Evolutionary conservation across 2,888 invertebrate species (phyloP).

Genomic region (Hemistola chrysoprasaria): DNA sequence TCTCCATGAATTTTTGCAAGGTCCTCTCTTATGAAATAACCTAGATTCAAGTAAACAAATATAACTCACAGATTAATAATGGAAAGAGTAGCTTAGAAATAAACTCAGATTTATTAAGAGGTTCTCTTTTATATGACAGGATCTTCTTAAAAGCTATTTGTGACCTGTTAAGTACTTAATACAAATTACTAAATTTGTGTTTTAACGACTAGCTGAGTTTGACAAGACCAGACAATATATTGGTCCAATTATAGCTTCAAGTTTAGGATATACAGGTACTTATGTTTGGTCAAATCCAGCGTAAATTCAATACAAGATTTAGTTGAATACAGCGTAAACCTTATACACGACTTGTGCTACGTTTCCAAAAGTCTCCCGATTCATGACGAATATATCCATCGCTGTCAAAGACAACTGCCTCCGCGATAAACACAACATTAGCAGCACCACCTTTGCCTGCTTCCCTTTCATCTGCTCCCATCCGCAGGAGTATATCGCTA

Average conservation of each 20-base stretch:
- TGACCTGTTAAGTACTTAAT: too few species aligned
- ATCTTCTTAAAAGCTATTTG: too few species aligned
- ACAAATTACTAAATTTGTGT: too few species aligned
- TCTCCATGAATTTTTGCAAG: constrained; percentile 2
- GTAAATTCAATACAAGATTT: too few species aligned
- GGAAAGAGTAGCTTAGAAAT: too few species aligned
- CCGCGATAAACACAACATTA: constrained; percentile 49
- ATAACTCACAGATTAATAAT: not conserved
- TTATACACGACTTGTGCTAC: constrained; percentile 57
- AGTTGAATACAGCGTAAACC: constrained; percentile 61
- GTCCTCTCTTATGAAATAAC: constrained; percentile 2
- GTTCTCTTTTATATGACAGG: too few species aligned
- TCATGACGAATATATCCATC: constrained; percentile 53
- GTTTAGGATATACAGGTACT: too few species aligned
- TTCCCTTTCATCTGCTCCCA: constrained; percentile 53
- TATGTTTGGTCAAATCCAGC: too few species aligned
- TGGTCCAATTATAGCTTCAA: too few species aligned
- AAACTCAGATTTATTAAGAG: too few species aligned
- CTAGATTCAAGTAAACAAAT: not conserved
- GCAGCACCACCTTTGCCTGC: constrained; percentile 42
- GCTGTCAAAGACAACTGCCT: constrained; percentile 49
- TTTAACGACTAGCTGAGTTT: too few species aligned
- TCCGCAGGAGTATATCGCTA: constrained; percentile 46
- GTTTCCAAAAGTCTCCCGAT: constrained; percentile 53
- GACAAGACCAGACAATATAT: too few species aligned